Evolutionary conservation across 2,797 vertebrate genomes (phyloP).

Genomic region (Oreochromis grahami): DNA sequence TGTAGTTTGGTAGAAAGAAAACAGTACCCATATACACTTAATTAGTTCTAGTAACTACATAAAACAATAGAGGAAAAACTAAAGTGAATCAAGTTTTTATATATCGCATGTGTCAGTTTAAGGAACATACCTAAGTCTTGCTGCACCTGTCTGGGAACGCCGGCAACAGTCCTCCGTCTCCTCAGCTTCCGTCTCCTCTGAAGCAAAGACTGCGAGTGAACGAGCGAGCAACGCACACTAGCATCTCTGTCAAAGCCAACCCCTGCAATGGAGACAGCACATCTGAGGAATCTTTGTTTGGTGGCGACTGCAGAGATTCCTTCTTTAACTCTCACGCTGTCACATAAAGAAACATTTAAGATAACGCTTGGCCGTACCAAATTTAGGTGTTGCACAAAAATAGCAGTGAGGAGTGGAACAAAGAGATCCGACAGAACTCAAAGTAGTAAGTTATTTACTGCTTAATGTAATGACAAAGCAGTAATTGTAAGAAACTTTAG

Average conservation of each 20-base stretch:
- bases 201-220: slow-evolving; percentile 96
- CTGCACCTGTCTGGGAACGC: slow-evolving; percentile 92
- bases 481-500: background rate
- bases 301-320: slow-evolving; percentile 14
- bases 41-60: background rate
- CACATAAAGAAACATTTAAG: background rate
- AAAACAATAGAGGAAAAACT: background rate
- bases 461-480: background rate
- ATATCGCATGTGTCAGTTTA: fast-evolving
- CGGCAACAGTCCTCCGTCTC: slow-evolving; percentile 94
- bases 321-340: slow-evolving; percentile 46
- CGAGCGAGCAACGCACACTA: slow-evolving; percentile 97
- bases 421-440: background rate
- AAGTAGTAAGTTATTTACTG: background rate
- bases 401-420: background rate
- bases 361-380: background rate
- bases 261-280: slow-evolving; percentile 81
- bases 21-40: background rate
- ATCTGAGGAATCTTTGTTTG: slow-evolving; percentile 69
- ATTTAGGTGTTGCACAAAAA: slow-evolving; percentile 14
- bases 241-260: slow-evolving; percentile 98
- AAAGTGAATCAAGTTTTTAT: background rate
- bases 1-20: background rate
- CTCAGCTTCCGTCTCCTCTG: slow-evolving; percentile 95
- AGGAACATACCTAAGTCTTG: slow-evolving; percentile 86